phyloP scores from a whole-genome alignment of 1,140 invertebrate genomes.

The Drosophila parabipectinata region DNA sequence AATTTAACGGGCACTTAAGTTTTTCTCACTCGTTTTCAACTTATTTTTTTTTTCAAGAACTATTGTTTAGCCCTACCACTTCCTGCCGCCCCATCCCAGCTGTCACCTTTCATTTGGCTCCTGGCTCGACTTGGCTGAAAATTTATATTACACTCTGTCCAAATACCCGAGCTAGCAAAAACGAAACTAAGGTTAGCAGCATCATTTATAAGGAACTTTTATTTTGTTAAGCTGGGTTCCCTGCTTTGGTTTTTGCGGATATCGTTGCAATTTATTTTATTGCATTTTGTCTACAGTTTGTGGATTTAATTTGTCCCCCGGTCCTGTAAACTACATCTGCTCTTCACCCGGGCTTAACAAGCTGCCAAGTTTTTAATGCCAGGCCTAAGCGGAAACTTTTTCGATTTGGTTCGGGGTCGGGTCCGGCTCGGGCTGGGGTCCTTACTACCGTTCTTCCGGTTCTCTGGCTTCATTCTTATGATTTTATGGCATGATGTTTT shows the following conservation, averaged over 20 bases:
- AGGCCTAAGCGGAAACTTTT: conserved; percentile 68
- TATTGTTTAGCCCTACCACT: conserved; percentile 71
- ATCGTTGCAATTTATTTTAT: conserved; percentile 82
- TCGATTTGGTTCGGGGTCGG: conserved; percentile 54
- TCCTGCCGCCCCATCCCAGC: conserved; percentile 29
- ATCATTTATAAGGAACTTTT: conserved; percentile 72
- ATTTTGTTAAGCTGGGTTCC: conserved; percentile 32
- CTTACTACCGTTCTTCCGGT: conserved; percentile 23
- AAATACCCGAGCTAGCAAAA: conserved; percentile 47
- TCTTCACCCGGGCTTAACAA: conserved; percentile 58
- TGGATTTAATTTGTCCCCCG: conserved; percentile 73
- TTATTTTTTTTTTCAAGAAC: conserved; percentile 65
- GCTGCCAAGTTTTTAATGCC: conserved; percentile 76
- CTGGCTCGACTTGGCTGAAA: conserved; percentile 46
- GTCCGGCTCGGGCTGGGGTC: not conserved
- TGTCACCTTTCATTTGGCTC: conserved; percentile 73
- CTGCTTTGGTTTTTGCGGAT: conserved; percentile 52
- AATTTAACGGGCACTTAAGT: conserved; percentile 82
- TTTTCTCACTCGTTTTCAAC: conserved; percentile 74
- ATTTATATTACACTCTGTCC: conserved; percentile 76
- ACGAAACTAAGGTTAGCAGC: conserved; percentile 57
- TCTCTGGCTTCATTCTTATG: conserved; percentile 32
- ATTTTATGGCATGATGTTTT: conserved; percentile 39
- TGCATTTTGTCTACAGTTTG: conserved; percentile 76
- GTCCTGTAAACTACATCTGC: conserved; percentile 54